Percentiles rank a stretch among this genome's conserved stretches.
Evolutionary conservation across 2,113 vertebrate genomes (phyloP).

Genomic region (Platichthys flesus): DNA sequence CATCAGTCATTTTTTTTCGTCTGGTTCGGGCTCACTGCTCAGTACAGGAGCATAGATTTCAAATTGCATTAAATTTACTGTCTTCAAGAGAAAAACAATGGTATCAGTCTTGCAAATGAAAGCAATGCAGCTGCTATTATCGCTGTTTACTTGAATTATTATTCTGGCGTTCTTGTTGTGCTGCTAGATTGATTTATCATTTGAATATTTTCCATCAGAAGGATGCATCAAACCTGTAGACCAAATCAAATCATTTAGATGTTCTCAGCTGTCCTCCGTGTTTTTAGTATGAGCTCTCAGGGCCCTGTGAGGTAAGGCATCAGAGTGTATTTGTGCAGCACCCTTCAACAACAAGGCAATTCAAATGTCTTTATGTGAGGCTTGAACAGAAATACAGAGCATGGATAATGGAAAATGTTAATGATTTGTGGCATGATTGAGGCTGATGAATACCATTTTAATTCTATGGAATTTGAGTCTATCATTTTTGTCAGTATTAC

Average conservation of each 20-base stretch:
- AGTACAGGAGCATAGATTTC: neutral
- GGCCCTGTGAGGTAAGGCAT: neutral
- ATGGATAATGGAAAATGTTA: no score
- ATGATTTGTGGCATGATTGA: no score
- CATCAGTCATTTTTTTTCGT: constrained; percentile 36
- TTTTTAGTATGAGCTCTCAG: neutral
- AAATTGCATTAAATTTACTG: constrained; percentile 33
- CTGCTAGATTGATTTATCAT: neutral
- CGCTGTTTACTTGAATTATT: neutral
- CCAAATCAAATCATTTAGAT: neutral
- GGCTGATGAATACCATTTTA: no score
- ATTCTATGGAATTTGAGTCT: no score
- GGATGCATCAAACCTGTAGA: neutral
- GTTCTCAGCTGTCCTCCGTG: neutral
- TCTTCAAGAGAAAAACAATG: constrained; percentile 5
- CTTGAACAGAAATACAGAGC: no score
- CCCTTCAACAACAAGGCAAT: no score
- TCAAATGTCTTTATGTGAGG: no score
- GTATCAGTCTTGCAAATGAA: constrained; percentile 13
- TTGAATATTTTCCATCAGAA: neutral
- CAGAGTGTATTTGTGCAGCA: no score
- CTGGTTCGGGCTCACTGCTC: neutral
- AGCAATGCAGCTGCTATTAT: neutral
- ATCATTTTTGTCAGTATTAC: neutral
- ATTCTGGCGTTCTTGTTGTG: neutral